Conservation (phyloP, 2,888 invertebrate genomes). For the Platycheirus rosarum region DNA sequence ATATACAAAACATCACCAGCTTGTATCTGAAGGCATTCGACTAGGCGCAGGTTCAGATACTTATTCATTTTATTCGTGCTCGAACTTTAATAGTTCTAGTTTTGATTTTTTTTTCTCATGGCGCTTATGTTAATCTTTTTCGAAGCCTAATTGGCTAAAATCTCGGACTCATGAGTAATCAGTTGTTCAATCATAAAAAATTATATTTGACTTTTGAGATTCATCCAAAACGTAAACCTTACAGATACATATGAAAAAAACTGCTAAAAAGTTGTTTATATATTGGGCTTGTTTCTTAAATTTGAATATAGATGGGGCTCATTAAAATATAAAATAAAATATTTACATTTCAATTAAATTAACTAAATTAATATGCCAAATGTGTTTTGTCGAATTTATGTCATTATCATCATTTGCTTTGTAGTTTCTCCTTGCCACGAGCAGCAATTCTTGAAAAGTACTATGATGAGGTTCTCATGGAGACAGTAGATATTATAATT, state of each 20-base stretch:
- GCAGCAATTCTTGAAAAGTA: slow-evolving; percentile 21
- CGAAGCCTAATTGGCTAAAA: slow-evolving; percentile 2
- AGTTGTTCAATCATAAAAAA: background rate
- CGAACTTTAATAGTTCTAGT: slow-evolving; percentile 41
- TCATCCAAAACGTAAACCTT: background rate
- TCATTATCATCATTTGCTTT: slow-evolving; percentile 39
- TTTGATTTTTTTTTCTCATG: slow-evolving; percentile 4
- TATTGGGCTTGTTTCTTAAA: background rate
- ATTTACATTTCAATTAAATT: slow-evolving; percentile 33
- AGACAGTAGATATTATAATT: slow-evolving; percentile 10
- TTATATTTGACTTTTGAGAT: slow-evolving; percentile 1
- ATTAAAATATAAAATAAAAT: slow-evolving; percentile 10
- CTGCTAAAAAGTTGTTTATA: slow-evolving; percentile 7
- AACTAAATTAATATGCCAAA: slow-evolving; percentile 25
- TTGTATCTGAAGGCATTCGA: slow-evolving; percentile 26
- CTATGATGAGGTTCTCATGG: too few species aligned
- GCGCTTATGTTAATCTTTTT: slow-evolving; percentile 8
- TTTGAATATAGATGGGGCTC: background rate
- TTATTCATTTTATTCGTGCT: slow-evolving; percentile 21
- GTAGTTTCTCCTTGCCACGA: slow-evolving; percentile 30
- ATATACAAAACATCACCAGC: slow-evolving; percentile 21
- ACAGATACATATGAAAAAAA: background rate
- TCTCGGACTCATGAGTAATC: slow-evolving; percentile 29
- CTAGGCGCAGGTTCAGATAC: slow-evolving; percentile 8
- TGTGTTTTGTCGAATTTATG: slow-evolving; percentile 29